Conservation (phyloP, 2,888 invertebrate species). For the Siphonodentalium dalli region DNA sequence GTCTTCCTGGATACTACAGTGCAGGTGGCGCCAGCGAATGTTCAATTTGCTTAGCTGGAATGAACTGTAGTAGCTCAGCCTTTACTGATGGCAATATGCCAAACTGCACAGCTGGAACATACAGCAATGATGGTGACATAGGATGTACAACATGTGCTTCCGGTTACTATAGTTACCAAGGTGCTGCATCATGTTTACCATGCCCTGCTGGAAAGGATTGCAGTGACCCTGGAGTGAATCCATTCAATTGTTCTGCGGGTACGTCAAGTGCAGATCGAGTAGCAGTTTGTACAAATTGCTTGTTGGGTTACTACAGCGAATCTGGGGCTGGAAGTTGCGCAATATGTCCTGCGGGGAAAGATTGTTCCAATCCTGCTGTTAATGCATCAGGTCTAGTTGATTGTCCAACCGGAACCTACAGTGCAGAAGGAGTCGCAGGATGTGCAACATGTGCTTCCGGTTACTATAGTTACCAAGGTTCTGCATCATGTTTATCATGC, state of each 20-base stretch:
- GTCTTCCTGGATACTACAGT: conserved; percentile 35
- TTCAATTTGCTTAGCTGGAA: conserved; percentile 42
- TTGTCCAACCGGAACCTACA: conserved; percentile 16
- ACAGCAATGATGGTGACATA: conserved; percentile 27
- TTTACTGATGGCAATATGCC: conserved; percentile 12
- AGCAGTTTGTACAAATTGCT: conserved; percentile 16
- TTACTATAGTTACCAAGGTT: conserved; percentile 20
- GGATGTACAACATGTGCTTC: conserved; percentile 18
- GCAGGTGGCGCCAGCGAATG: conserved; percentile 34
- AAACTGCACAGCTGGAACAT: conserved; percentile 28
- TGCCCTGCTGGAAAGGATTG: conserved; percentile 31
- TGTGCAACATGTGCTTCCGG: conserved; percentile 31
- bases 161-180: conserved; percentile 24
- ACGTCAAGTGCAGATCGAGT: conserved; percentile 4
- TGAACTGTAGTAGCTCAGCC: conserved; percentile 36
- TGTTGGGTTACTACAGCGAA: conserved; percentile 35
- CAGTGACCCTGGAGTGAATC: conserved; percentile 12
- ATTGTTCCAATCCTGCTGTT: conserved; percentile 29
- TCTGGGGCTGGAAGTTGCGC: conserved; percentile 35
- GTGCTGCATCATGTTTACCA: conserved; percentile 16
- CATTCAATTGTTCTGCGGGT: conserved; percentile 2
- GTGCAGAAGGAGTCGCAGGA: conserved; percentile 15
- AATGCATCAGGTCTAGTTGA: conserved; percentile 2
- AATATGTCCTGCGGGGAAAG: conserved; percentile 39
- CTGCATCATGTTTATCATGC: conserved; percentile 41